Conservation (phyloP, 2,888 invertebrate genomes). For the Leptura quadrifasciata region DNA sequence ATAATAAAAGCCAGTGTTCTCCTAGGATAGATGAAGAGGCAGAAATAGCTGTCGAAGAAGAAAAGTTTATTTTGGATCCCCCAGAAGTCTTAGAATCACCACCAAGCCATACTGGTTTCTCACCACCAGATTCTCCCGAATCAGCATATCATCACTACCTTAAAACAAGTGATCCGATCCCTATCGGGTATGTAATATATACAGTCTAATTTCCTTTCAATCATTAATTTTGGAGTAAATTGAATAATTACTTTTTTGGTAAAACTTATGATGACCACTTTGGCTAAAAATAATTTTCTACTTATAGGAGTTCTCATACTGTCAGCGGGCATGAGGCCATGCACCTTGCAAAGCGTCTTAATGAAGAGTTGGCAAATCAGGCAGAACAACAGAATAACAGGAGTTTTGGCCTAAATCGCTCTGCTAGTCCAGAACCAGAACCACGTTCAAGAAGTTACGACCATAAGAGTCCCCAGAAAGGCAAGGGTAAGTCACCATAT, state of each 20-base stretch:
- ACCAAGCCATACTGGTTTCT: constrained; percentile 51
- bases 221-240: constrained; percentile 36
- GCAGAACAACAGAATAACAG: constrained; percentile 63
- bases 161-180: constrained; percentile 84
- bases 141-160: constrained; percentile 71
- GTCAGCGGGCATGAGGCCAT: constrained; percentile 89
- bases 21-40: constrained; percentile 84
- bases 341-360: constrained; percentile 83
- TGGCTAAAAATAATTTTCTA: constrained; percentile 28
- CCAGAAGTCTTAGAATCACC: constrained; percentile 55
- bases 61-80: constrained; percentile 56
- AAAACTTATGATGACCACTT: not conserved
- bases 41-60: constrained; percentile 72
- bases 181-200: constrained; percentile 78
- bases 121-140: constrained; percentile 57
- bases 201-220: not conserved
- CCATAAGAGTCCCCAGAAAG: constrained; percentile 75
- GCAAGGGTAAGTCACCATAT: constrained; percentile 72
- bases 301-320: constrained; percentile 80
- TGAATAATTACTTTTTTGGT: not conserved
- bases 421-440: constrained; percentile 77
- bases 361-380: constrained; percentile 78
- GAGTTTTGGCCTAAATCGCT: constrained; percentile 66
- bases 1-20: constrained; percentile 71
- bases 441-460: constrained; percentile 82